Percentiles rank a stretch among this genome's conserved stretches.
phyloP scores from a whole-genome alignment of 2,113 vertebrate genomes.

The Muscicapa adusta region DNA sequence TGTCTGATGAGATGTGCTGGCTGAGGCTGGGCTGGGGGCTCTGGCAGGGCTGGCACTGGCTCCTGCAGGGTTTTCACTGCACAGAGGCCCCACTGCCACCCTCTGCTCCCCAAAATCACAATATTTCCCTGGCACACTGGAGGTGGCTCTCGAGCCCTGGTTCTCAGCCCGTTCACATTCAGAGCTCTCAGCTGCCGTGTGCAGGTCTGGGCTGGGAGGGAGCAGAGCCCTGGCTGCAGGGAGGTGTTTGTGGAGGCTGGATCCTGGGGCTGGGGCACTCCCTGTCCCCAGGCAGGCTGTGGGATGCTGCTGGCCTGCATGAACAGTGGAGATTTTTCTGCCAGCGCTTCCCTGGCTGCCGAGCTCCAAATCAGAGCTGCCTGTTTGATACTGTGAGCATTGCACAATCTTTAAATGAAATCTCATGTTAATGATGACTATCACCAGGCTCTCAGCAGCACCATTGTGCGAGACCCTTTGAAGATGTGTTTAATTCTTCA shows the following conservation, averaged over 20 bases:
- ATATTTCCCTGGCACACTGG: not conserved
- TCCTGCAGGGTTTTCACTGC: not conserved
- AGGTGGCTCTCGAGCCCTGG: not conserved
- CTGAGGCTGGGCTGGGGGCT: not conserved
- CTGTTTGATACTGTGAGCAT: not conserved
- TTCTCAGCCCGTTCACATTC: not conserved
- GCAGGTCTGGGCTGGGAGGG: not conserved
- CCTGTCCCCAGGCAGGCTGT: not conserved
- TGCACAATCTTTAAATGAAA: conserved; percentile 36
- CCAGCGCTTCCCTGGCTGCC: not conserved
- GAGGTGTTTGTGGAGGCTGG: rapidly evolving
- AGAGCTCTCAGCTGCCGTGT: not conserved
- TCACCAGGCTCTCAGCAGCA: not conserved
- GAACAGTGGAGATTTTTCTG: not conserved
- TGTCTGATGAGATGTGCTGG: not conserved
- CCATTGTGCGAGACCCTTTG: not conserved
- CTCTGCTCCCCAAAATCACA: not conserved
- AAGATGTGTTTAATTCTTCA: not conserved
- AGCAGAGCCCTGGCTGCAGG: rapidly evolving
- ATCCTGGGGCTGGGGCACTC: not conserved
- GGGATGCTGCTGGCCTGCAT: not conserved
- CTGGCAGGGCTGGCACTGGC: not conserved
- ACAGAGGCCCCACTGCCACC: not conserved
- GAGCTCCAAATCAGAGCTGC: not conserved
- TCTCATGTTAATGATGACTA: conserved; percentile 35